Evolutionary conservation across 2,888 invertebrate species (phyloP).

Genomic region (Oasisia sp.): DNA sequence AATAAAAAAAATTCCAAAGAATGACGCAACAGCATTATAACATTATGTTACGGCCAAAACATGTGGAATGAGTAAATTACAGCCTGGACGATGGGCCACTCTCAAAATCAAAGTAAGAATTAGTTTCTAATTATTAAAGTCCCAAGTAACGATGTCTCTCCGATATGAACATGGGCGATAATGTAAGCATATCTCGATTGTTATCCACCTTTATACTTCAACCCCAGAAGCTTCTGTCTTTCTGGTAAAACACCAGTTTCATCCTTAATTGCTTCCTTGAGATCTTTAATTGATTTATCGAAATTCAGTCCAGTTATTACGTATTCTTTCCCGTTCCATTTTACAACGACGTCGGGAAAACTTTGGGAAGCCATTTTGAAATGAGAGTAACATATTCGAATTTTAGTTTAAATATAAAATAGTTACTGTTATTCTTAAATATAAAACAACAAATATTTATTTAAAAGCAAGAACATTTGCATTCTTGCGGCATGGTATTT

Average conservation of each 20-base stretch:
- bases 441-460: neutral
- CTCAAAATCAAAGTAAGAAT: too few species aligned
- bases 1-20: too few species aligned
- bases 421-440: neutral
- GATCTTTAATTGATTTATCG: constrained; percentile 80
- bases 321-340: constrained; percentile 94
- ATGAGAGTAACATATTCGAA: neutral
- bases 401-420: constrained; percentile 10
- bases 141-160: too few species aligned
- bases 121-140: too few species aligned
- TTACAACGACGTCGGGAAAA: constrained; percentile 72
- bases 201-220: constrained; percentile 88
- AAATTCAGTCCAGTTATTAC: constrained; percentile 80
- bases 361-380: constrained; percentile 69
- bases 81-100: too few species aligned
- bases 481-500: neutral
- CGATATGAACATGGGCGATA: neutral
- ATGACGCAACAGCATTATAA: too few species aligned
- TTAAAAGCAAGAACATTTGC: neutral
- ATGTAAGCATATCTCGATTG: neutral
- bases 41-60: too few species aligned
- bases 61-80: too few species aligned
- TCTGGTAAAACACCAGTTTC: constrained; percentile 92
- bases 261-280: constrained; percentile 86
- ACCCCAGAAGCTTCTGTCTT: constrained; percentile 90